Evolutionary conservation across 2,888 invertebrate genomes (phyloP).

Genomic region (Cinara cedri): DNA sequence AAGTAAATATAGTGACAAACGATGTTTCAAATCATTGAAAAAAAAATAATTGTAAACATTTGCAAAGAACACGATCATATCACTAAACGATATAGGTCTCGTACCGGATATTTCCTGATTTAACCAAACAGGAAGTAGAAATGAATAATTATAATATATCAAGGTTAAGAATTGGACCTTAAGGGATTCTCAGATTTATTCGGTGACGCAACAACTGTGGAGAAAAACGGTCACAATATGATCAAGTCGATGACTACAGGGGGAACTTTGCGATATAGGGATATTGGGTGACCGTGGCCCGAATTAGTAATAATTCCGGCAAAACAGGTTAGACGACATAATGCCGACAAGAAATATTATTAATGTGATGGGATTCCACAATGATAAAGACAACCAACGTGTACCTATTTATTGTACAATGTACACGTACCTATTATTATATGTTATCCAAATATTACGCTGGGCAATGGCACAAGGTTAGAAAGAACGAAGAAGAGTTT

Average conservation of each 20-base stretch:
- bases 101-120: conserved; percentile 32
- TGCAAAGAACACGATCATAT: background rate
- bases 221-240: background rate
- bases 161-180: conserved; percentile 17
- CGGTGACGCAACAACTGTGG: background rate
- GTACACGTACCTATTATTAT: background rate
- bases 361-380: conserved; percentile 25
- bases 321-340: conserved; percentile 36
- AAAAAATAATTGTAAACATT: background rate
- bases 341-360: background rate
- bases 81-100: background rate
- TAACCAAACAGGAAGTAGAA: conserved; percentile 35
- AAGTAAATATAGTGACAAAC: conserved; percentile 34
- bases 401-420: conserved; percentile 14
- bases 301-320: conserved; percentile 40
- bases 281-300: conserved; percentile 36
- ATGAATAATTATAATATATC: background rate
- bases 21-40: conserved; percentile 40
- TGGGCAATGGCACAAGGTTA: conserved; percentile 31
- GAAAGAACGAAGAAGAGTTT: background rate
- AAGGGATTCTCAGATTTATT: conserved; percentile 18
- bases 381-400: background rate
- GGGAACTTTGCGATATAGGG: conserved; percentile 3
- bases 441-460: background rate
- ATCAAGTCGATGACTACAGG: background rate